These are phyloP conservation scores for Campodea augens DNA, from an alignment of 1,140 invertebrate genomes.

Conservation along the genomic window DNA sequence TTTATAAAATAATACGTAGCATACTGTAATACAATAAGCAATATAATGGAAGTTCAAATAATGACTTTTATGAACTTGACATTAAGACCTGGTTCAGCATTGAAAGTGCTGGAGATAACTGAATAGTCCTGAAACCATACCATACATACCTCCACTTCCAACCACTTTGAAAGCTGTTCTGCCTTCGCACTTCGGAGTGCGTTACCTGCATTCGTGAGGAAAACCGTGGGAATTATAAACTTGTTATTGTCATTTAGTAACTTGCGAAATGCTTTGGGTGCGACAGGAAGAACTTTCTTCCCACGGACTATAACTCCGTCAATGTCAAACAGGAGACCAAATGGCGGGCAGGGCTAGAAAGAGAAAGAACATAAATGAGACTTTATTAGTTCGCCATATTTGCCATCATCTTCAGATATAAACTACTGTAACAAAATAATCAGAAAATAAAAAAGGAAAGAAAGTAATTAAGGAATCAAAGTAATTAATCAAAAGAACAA, in stretches of 20 bases:
- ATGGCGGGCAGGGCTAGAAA: constrained; percentile 22
- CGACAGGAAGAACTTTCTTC: constrained; percentile 37
- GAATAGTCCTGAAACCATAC: too few relatives aligned
- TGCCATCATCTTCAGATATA: too few relatives aligned
- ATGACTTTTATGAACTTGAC: too few relatives aligned
- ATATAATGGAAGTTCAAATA: too few relatives aligned
- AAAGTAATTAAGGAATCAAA: too few relatives aligned
- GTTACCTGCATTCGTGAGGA: constrained; percentile 50
- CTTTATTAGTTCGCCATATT: neutral
- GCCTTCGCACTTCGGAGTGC: constrained; percentile 36
- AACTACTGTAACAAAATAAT: too few relatives aligned
- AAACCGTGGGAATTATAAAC: constrained; percentile 43
- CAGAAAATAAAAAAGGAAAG: too few relatives aligned
- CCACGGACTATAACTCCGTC: constrained; percentile 51
- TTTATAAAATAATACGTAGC: too few relatives aligned
- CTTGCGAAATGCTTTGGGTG: constrained; percentile 32
- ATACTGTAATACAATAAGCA: too few relatives aligned
- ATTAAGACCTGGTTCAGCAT: too few relatives aligned
- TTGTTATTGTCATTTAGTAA: constrained; percentile 34
- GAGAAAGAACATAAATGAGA: neutral
- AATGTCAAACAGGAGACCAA: constrained; percentile 50
- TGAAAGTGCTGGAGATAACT: too few relatives aligned
- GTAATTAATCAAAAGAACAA: too few relatives aligned
- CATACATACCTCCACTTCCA: constrained; percentile 38
- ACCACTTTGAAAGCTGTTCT: constrained; percentile 38